Percentiles rank a stretch among this genome's conserved stretches.
Conservation (phyloP, 2,888 invertebrate genomes). For the Caenorhabditis drosophilae region DNA sequence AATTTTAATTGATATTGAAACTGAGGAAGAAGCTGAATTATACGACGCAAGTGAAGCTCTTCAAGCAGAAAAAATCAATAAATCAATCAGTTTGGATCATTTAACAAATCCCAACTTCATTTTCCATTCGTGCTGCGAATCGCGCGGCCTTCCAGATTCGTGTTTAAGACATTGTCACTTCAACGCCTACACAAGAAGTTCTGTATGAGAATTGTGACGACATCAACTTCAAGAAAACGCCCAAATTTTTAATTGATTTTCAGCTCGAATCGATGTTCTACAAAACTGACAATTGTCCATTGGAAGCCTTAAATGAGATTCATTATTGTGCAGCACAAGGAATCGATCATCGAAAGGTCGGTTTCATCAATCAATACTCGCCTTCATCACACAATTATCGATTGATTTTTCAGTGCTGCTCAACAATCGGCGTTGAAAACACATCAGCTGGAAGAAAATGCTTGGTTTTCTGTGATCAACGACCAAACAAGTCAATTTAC, state of each 20-base stretch:
- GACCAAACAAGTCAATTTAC: conserved; percentile 28
- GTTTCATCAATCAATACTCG: neutral
- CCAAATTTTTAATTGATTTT: conserved; percentile 8
- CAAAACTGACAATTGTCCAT: conserved; percentile 52
- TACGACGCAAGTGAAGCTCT: conserved; percentile 18
- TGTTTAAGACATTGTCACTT: conserved; percentile 45
- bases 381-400: neutral
- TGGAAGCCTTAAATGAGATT: conserved; percentile 59
- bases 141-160: conserved; percentile 41
- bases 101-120: conserved; percentile 47
- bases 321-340: conserved; percentile 62
- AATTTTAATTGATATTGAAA: conserved; percentile 31
- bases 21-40: conserved; percentile 31
- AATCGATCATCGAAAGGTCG: conserved; percentile 41
- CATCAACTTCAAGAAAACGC: too few relatives aligned
- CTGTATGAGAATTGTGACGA: too few relatives aligned
- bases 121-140: conserved; percentile 47
- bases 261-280: conserved; percentile 61
- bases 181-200: conserved; percentile 32
- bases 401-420: conserved; percentile 31
- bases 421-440: conserved; percentile 22
- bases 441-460: conserved; percentile 45
- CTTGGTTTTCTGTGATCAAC: conserved; percentile 47
- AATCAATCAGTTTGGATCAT: conserved; percentile 12
- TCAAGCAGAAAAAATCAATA: conserved; percentile 3